Conservation (phyloP, 1,140 invertebrate species). For the Tetraneura akinire region DNA sequence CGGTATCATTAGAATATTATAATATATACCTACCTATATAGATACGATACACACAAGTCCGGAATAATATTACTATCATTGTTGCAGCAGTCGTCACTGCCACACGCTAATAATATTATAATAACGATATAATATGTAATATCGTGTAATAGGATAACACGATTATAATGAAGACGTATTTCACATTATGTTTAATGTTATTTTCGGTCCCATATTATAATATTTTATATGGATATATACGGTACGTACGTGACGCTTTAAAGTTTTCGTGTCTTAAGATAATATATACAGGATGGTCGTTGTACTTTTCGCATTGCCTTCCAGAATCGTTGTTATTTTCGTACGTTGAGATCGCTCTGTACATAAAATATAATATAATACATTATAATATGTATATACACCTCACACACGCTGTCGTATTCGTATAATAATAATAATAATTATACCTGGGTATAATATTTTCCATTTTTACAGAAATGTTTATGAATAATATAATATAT, state of each 20-base stretch:
- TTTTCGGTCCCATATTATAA: slow-evolving; percentile 25
- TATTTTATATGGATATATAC: too few species aligned
- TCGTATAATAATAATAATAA: too few species aligned
- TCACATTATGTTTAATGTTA: neutral
- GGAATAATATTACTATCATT: slow-evolving; percentile 36
- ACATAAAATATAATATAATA: too few species aligned
- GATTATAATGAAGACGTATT: slow-evolving; percentile 36
- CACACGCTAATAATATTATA: neutral
- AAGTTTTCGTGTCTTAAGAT: slow-evolving; percentile 1
- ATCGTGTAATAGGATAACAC: slow-evolving; percentile 28
- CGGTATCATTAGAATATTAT: neutral
- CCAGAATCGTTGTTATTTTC: too few species aligned
- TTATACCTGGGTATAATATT: too few species aligned
- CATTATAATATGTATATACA: too few species aligned
- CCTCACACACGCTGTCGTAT: too few species aligned
- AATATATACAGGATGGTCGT: too few species aligned
- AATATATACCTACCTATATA: too few species aligned
- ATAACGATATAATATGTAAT: neutral
- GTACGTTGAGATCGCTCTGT: too few species aligned
- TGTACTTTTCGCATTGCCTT: too few species aligned
- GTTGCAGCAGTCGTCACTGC: neutral
- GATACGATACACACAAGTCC: neutral
- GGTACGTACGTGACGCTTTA: slow-evolving; percentile 24
- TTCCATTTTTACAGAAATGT: neutral
- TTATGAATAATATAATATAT: too few species aligned